Evolutionary conservation across 1,140 invertebrate genomes (phyloP).

Genomic region (Aphis gossypii): DNA sequence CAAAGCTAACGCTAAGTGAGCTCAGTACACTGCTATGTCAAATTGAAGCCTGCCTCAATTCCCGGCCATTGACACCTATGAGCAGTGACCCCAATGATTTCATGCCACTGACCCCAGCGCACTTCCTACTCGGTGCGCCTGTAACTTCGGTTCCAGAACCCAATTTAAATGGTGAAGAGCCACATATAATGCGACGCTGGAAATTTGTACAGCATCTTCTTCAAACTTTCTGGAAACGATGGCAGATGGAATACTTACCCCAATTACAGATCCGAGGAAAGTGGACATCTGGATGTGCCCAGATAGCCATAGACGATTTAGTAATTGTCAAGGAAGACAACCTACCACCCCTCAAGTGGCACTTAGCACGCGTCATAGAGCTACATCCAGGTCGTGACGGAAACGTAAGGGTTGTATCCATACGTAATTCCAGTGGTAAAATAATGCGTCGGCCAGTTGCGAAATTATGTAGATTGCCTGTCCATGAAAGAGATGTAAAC

Average conservation of each 20-base stretch:
- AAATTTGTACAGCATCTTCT: slow-evolving; percentile 59
- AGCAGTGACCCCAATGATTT: slow-evolving; percentile 62
- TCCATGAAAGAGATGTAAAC: no score
- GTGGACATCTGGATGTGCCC: no score
- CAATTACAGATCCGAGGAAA: slow-evolving; percentile 61
- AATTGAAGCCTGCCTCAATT: slow-evolving; percentile 46
- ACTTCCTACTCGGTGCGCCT: slow-evolving; percentile 61
- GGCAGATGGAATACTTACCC: slow-evolving; percentile 61
- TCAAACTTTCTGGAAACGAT: slow-evolving; percentile 62
- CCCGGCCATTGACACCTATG: background rate
- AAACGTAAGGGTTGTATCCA: slow-evolving; percentile 49
- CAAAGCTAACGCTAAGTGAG: background rate
- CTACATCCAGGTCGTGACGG: slow-evolving; percentile 49
- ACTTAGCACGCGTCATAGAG: slow-evolving; percentile 60
- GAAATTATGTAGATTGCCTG: background rate
- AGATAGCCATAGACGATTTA: no score
- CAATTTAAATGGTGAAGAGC: slow-evolving; percentile 29
- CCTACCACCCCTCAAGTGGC: no score
- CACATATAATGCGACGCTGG: slow-evolving; percentile 59
- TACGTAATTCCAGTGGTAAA: slow-evolving; percentile 45
- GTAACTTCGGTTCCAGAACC: slow-evolving; percentile 55
- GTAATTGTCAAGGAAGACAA: no score
- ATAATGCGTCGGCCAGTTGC: slow-evolving; percentile 16
- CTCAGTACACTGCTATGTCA: slow-evolving; percentile 12
- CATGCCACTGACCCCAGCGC: slow-evolving; percentile 61